These are phyloP conservation scores for Platichthys flesus DNA, from an alignment of 2,113 vertebrate genomes.

Conservation along the genomic window DNA sequence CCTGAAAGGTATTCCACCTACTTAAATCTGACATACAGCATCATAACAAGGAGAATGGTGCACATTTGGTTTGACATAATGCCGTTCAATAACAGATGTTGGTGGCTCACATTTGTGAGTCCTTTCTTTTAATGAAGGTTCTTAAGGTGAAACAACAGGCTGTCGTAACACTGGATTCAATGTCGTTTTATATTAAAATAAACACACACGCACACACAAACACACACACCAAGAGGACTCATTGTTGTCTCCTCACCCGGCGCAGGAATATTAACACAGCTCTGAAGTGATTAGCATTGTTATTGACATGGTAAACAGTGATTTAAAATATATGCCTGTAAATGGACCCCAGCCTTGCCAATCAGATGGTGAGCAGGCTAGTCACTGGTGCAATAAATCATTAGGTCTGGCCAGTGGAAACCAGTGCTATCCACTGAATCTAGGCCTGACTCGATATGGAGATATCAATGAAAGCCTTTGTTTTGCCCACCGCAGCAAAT, in stretches of 20 bases:
- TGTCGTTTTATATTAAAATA: constrained; percentile 38
- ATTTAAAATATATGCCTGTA: constrained; percentile 69
- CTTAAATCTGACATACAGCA: constrained; percentile 50
- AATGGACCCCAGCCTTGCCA: constrained; percentile 58
- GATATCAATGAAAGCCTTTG: constrained; percentile 79
- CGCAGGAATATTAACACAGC: constrained; percentile 27
- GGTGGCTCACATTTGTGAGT: constrained; percentile 40
- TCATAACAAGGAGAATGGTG: constrained; percentile 30
- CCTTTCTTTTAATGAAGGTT: constrained; percentile 61
- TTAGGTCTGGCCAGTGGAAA: constrained; percentile 68
- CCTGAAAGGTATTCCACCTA: constrained; percentile 40
- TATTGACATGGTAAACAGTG: constrained; percentile 67
- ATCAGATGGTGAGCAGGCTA: constrained; percentile 68
- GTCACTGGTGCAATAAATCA: constrained; percentile 72
- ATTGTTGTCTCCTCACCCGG: constrained; percentile 30
- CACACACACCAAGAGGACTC: not conserved
- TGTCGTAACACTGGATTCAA: constrained; percentile 33
- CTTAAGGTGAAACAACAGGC: constrained; percentile 62
- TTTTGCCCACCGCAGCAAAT: constrained; percentile 75
- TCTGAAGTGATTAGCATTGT: constrained; percentile 58
- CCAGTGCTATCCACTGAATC: constrained; percentile 54
- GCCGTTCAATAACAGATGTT: constrained; percentile 64
- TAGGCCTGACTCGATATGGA: constrained; percentile 61
- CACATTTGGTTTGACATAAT: constrained; percentile 56
- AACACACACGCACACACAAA: not conserved